Evolutionary conservation across 2,113 vertebrate species (phyloP).

Genomic region (Orycteropus afer): DNA sequence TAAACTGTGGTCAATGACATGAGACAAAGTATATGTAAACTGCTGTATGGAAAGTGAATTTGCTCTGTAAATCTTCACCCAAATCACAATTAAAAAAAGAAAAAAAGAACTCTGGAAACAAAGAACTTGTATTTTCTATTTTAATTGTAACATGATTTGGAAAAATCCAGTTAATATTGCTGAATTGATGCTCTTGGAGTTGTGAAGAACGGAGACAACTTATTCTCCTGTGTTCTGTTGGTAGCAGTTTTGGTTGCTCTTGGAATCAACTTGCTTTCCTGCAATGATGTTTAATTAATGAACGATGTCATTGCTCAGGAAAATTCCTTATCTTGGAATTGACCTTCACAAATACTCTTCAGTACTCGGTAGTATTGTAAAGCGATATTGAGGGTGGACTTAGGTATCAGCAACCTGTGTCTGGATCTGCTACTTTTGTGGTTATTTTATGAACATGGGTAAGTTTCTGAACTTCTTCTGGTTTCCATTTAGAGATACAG

Average conservation of each 20-base stretch:
- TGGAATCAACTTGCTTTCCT: no score
- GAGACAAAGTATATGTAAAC: no score
- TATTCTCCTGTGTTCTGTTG: not conserved
- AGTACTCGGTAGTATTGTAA: not conserved
- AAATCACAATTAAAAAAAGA: no score
- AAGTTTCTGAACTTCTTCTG: not conserved
- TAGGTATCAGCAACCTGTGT: not conserved
- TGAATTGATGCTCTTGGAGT: not conserved
- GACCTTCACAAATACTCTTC: not conserved
- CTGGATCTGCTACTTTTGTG: not conserved
- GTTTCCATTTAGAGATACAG: not conserved
- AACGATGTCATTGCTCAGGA: not conserved
- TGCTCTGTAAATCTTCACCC: no score
- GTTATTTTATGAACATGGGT: not conserved
- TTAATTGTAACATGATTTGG: not conserved
- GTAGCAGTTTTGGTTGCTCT: not conserved
- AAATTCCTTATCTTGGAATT: not conserved
- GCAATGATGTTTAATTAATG: not conserved
- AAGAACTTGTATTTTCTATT: not conserved
- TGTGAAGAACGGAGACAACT: fast-evolving
- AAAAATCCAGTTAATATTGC: not conserved
- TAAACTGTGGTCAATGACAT: no score
- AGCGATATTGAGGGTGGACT: not conserved
- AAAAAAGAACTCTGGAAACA: not conserved
- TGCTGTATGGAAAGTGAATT: no score